These are phyloP conservation scores for Eumaeus atala DNA, from an alignment of 1,140 invertebrate species.

Conservation along the genomic window DNA sequence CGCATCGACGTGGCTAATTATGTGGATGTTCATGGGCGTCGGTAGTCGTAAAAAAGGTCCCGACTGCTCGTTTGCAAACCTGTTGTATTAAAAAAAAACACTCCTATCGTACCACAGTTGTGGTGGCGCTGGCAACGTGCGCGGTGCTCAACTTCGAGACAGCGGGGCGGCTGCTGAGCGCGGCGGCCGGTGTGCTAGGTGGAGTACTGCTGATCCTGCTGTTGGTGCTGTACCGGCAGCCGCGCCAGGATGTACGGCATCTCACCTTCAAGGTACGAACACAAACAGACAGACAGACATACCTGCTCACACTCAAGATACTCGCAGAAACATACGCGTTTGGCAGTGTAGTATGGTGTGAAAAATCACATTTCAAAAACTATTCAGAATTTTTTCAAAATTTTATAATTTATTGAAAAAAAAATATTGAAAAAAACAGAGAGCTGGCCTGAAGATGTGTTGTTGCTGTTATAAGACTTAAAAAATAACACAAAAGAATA, in stretches of 20 bases:
- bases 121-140: conserved; percentile 44
- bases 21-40: too few relatives aligned
- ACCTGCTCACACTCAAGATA: not conserved
- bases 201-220: conserved; percentile 42
- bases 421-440: too few relatives aligned
- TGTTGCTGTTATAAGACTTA: too few relatives aligned
- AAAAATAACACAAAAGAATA: too few relatives aligned
- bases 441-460: too few relatives aligned
- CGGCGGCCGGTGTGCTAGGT: conserved; percentile 34
- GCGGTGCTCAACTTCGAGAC: conserved; percentile 31
- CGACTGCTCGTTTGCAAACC: not conserved
- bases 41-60: not conserved
- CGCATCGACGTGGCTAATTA: too few relatives aligned
- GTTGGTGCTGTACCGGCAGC: conserved; percentile 59
- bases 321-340: too few relatives aligned
- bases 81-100: not conserved
- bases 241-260: conserved; percentile 35
- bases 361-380: too few relatives aligned
- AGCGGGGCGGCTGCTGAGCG: conserved; percentile 22
- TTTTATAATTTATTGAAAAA: too few relatives aligned
- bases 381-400: too few relatives aligned
- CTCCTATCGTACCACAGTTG: conserved; percentile 33
- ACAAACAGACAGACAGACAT: conserved; percentile 24
- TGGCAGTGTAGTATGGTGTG: too few relatives aligned
- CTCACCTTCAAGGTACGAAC: conserved; percentile 49